Conservation (phyloP, 2,797 vertebrate species). For the Streptopelia turtur region DNA sequence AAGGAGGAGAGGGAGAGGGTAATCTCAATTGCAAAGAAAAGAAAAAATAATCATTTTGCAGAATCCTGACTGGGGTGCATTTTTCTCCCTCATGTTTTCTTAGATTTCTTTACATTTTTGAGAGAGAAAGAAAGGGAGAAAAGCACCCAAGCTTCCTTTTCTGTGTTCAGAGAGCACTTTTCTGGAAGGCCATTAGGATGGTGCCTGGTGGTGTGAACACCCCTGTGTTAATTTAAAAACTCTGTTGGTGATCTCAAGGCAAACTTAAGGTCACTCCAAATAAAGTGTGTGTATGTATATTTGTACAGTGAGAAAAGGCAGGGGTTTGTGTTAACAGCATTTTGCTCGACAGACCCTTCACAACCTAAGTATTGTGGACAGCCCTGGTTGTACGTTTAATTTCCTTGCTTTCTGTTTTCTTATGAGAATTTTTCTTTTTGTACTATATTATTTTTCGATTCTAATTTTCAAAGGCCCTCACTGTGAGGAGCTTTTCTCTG, state of each 20-base stretch:
- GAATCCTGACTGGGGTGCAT: background rate
- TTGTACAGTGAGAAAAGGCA: slow-evolving; percentile 16
- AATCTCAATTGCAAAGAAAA: background rate
- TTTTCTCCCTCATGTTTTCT: background rate
- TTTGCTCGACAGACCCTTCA: slow-evolving; percentile 1
- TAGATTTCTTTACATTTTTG: background rate
- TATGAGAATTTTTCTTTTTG: slow-evolving; percentile 35
- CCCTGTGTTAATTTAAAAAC: slow-evolving; percentile 52
- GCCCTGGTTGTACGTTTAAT: slow-evolving; percentile 16
- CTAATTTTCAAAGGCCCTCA: slow-evolving; percentile 64
- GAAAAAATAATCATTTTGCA: background rate
- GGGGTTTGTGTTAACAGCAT: background rate
- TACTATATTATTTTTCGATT: slow-evolving; percentile 63
- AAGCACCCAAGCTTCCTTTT: background rate
- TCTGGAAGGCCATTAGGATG: background rate
- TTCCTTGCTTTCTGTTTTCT: slow-evolving; percentile 56
- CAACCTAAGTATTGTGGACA: background rate
- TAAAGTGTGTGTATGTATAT: background rate
- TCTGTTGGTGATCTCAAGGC: background rate
- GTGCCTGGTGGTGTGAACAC: background rate
- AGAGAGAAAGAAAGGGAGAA: background rate
- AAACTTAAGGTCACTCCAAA: slow-evolving; percentile 7
- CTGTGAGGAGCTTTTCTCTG: slow-evolving; percentile 47
- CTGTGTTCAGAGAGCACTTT: background rate
- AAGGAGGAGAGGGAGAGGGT: background rate